phyloP scores from a whole-genome alignment of 23 tunicate genomes.

The Trididemnum miniatum region DNA sequence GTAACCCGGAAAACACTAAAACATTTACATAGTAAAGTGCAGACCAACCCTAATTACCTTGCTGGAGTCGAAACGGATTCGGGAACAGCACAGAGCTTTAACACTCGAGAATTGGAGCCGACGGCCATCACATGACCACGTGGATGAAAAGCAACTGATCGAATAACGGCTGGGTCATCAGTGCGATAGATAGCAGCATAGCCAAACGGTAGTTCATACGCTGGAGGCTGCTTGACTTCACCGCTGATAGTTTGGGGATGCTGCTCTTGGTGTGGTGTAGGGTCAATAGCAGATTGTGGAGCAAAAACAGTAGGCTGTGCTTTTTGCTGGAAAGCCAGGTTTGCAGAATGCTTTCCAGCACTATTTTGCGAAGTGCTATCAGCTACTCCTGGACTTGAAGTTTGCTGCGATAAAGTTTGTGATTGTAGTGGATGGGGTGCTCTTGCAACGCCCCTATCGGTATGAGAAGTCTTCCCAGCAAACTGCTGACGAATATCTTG shows the following conservation, averaged over 20 bases:
- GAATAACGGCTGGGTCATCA: constrained; percentile 53
- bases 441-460: not conserved
- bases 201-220: not conserved
- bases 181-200: constrained; percentile 54
- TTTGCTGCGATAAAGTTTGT: not conserved
- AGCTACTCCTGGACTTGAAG: not conserved
- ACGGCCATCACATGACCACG: constrained; percentile 60
- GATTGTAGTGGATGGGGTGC: not conserved
- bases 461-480: not conserved
- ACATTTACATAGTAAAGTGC: too few species aligned
- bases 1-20: too few species aligned
- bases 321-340: too few species aligned
- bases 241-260: not conserved
- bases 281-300: not conserved
- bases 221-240: not conserved
- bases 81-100: constrained; percentile 63
- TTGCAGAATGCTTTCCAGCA: not conserved
- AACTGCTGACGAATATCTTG: not conserved
- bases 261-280: not conserved
- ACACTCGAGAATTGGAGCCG: constrained; percentile 59
- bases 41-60: too few species aligned
- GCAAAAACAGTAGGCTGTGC: not conserved
- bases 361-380: not conserved
- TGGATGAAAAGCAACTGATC: constrained; percentile 78
- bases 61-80: not conserved